A percentile compares a stretch with the other conserved stretches of the same genome.
Evolutionary conservation across 2,888 invertebrate species (phyloP).

Genomic region (Tinea pellionella): DNA sequence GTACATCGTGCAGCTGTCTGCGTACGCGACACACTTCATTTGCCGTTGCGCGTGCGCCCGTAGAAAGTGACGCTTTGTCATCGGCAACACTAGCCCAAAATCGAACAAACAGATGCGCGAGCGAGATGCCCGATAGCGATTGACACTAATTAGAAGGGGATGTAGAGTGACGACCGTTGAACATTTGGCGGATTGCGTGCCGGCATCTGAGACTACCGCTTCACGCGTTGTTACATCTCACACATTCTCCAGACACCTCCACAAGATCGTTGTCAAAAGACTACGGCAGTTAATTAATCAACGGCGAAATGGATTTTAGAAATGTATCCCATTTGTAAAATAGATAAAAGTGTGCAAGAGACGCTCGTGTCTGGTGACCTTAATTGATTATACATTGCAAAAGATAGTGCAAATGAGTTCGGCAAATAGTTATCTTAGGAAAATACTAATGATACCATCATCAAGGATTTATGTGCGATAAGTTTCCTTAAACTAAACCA

Average conservation of each 20-base stretch:
- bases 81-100: conserved; percentile 47
- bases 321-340: background rate
- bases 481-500: background rate
- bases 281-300: conserved; percentile 16
- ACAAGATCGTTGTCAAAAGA: conserved; percentile 24
- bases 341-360: background rate
- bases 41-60: conserved; percentile 56
- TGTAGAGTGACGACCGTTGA: background rate
- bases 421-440: background rate
- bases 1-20: conserved; percentile 60
- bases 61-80: conserved; percentile 63
- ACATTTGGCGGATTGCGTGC: conserved; percentile 10
- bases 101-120: conserved; percentile 34
- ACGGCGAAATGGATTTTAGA: background rate
- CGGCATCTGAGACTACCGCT: conserved; percentile 6
- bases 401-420: background rate
- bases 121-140: background rate
- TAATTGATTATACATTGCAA: background rate
- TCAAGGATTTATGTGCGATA: background rate
- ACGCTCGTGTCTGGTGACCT: background rate
- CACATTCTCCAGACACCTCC: conserved; percentile 29
- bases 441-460: background rate
- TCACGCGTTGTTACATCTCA: conserved; percentile 27
- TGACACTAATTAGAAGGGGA: background rate
- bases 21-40: conserved; percentile 65